These are phyloP conservation scores for Myathropa florea DNA, from an alignment of 2,888 invertebrate genomes.

Conservation along the genomic window DNA sequence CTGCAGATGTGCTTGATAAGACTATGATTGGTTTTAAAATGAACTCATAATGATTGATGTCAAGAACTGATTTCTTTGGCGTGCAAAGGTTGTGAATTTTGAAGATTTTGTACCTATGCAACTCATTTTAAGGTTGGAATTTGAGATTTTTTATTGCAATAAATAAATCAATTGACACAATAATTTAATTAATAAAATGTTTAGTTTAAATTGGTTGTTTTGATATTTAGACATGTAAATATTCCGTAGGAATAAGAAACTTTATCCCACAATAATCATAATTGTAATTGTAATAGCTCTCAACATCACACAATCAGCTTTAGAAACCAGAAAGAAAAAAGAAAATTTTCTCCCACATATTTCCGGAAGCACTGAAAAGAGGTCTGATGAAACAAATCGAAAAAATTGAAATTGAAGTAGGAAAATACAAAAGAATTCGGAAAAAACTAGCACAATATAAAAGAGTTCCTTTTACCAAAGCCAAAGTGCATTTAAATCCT, in stretches of 20 bases:
- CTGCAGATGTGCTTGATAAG: neutral
- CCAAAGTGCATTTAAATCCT: conserved; percentile 64
- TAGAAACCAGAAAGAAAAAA: conserved; percentile 30
- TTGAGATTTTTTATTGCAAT: neutral
- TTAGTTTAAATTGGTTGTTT: too few relatives aligned
- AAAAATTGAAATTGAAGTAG: conserved; percentile 7
- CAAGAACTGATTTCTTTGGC: neutral
- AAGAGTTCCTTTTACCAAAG: conserved; percentile 51
- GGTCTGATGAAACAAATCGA: neutral
- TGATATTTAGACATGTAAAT: too few relatives aligned
- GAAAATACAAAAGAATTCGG: conserved; percentile 8
- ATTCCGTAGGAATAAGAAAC: too few relatives aligned
- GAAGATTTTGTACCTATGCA: neutral
- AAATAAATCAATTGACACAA: too few relatives aligned
- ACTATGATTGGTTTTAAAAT: neutral
- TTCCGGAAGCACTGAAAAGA: conserved; percentile 13
- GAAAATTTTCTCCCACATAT: conserved; percentile 51
- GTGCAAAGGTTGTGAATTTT: neutral
- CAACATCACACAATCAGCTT: conserved; percentile 39
- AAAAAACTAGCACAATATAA: conserved; percentile 53
- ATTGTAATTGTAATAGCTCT: too few relatives aligned
- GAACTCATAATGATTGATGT: neutral
- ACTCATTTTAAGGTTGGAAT: neutral
- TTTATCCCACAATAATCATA: neutral
- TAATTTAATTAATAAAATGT: too few relatives aligned